Base-by-base conservation (phyloP, 2,113 vertebrate genomes). In the Neotragus moschatus region DNA sequence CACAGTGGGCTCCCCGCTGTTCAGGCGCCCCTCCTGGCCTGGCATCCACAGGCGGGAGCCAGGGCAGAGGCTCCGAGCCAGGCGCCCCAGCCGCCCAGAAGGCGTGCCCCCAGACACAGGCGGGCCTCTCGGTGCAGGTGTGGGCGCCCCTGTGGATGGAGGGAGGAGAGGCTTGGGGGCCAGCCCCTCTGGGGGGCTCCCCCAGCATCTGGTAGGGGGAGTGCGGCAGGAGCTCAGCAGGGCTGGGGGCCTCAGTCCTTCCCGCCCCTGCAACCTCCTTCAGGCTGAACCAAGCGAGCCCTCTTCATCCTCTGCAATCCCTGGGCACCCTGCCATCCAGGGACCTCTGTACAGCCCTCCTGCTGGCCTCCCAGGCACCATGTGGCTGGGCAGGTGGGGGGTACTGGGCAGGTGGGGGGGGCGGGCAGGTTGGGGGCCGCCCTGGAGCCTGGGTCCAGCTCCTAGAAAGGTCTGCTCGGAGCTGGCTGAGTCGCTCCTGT, bases 401-500 rank as follows among this genome's bases (percentile, higher is more conserved):
- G 60, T 30, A 14, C 17, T 19, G 16, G 51, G 51, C 51, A 53
- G 51, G 51, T 53, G 17, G 51, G 6, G 19, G 17, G 3, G 55
- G 55, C 15, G 8, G 30, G 60, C 28, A 15, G 60, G 60, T 6
- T 2, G 60, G 60, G 61, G 61, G 70, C 36, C 2, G 26, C 77
- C 75, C 45, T 79, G 43, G 75, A 26, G 43, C 15, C 75, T 28
- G 26, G 43, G 75, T 16, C 2, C 4, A 11, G 17, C 13, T 51
- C 63, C 53, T 88, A 84, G 91, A 93, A 95, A 93, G 81, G 96
- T 90, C 88, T 94, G 97, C 97, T 86, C 91, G 39, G 63, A 93
- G 98, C 98, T 90, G 75, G 84, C 97, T 94, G 91, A 98, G 98
- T 96, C 88, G 73, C 98, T 98, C 96, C 96, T 36, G 11, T 98